Base-by-base conservation (phyloP, 2,113 vertebrate species). In the Eretmochelys imbricata region DNA sequence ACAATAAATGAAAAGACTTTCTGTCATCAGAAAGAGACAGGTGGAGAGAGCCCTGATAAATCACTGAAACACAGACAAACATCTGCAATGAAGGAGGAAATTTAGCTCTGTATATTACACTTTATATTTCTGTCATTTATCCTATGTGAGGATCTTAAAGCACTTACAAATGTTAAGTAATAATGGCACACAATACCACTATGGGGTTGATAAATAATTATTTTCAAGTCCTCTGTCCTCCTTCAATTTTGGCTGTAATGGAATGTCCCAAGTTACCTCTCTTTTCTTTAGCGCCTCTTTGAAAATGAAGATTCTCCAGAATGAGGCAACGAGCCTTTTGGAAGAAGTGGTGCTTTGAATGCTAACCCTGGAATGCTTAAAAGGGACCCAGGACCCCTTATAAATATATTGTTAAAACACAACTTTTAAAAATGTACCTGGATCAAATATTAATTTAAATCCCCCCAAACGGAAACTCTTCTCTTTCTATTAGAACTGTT, bases 301-400 rank as follows among this genome's bases (percentile, higher is more conserved):
- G 65, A 76, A 94, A 93, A 69, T 2, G 13, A 20, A 76, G 38
- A 59, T 85, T 89, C 59, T 88, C 25, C 55, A 24, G 87, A 82
- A 78, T 48, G 9, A 14, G 22, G 27, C 48, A 82, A n/a, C 0
- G 5, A 80, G 35, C 65, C 42, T 96, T 13, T 59, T 54, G 55
- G 50, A 85, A 75, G 16, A 57, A 20, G 5, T 65, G 6, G 48
- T 89, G 5, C 38, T 75, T 5, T 46, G 31, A 48, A 75, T 29
- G 10, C 22, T 78, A 91, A 86, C 55, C 38, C 1, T 17, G 4
- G 82, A 5, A 38, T 38, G 35, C 65, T 72, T 22, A 72, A 72
- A n/a, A 72, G 65, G 7, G n/a, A 22, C 35, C 65, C 10, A 72
- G 4, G n/a, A 22, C 17, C 19, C 11, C 84, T 94, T 89, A 46